Evolutionary conservation across 1,140 invertebrate species (phyloP), one percentile per base, ranked within the genome.

Genomic region (Teleopsis dalmanni): DNA sequence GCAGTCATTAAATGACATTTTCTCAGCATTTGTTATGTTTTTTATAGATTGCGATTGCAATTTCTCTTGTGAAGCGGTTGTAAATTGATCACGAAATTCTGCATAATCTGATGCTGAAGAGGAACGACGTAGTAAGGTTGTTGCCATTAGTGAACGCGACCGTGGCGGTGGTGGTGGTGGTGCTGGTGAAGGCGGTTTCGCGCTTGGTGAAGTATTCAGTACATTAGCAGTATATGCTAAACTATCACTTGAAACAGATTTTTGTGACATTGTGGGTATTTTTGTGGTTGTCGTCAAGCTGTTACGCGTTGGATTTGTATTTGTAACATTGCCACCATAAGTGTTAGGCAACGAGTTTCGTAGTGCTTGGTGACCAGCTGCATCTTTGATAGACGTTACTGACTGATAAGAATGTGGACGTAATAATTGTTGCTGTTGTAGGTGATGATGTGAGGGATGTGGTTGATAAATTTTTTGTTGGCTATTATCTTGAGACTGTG

Each of bases 51-150:
- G 62, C 33, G 49, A 47, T 37, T 53, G 54, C n/a, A 52, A 45
- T 21, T 54, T 57, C 16, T 55, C 47, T 38, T 60, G 60, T 3
- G 44, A 31, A 10, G 52, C 47, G n/a, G 48, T 38, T 4, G 53
- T 55, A 8, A 59, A 60, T 35, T 65, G 72, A 26, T 71, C 74
- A 19, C 71, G 59, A 21, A 72, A 71, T 27, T 76, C 76, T 0
- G 78, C 77, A 48, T 83, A 84, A 54, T 84, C 82, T 2, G 82
- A 84, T 10, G 82, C 81, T 1, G 80, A 83, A 8, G 81, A 83
- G 1, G 81, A 81, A 50, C 82, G 72, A 46, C 83, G 65, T 0
- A 80, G 75, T 22, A 67, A 18, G 18, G 59, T 13, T 72, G 75
- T 31, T 73, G 76, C 31, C 51, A 69, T 46, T 48, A 75, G 64